phyloP scores from a whole-genome alignment of 2,888 invertebrate genomes.

The Caenorhabditis sulstoni region DNA sequence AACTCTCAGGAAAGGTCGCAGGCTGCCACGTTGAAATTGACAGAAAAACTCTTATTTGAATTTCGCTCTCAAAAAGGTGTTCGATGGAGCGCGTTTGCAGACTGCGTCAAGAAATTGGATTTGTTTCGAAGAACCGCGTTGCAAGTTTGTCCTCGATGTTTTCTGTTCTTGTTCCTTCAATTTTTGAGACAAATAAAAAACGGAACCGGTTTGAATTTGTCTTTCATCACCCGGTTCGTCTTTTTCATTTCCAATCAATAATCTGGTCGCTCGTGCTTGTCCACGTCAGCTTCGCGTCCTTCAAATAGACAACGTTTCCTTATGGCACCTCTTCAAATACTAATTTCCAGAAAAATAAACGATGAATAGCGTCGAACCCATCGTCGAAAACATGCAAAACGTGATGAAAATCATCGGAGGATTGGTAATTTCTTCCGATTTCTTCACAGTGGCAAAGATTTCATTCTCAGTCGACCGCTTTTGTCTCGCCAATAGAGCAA shows the following conservation, averaged over 20 bases:
- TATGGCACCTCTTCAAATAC: conserved; percentile 8
- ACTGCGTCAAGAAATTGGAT: conserved; percentile 1
- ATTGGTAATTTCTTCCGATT: conserved; percentile 11
- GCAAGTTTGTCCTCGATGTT: no score
- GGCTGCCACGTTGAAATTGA: no score
- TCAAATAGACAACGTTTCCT: conserved; percentile 38
- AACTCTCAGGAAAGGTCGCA: no score
- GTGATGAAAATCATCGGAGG: conserved; percentile 20
- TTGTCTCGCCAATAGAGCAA: conserved; percentile 6
- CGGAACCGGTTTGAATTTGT: neutral
- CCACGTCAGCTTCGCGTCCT: conserved; percentile 7
- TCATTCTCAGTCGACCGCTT: no score
- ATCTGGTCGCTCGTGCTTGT: neutral
- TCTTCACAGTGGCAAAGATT: no score
- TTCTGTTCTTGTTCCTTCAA: no score
- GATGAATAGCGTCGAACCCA: conserved; percentile 18
- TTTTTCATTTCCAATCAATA: neutral
- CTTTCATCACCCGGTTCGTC: neutral
- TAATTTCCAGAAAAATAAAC: conserved; percentile 15
- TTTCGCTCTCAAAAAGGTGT: neutral
- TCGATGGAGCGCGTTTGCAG: conserved; percentile 12
- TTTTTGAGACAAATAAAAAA: no score
- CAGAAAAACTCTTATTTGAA: neutral
- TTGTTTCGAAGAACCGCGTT: neutral
- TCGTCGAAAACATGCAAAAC: conserved; percentile 20